Conservation (phyloP, 2,797 vertebrate species). For the Moxostoma hubbsi region DNA sequence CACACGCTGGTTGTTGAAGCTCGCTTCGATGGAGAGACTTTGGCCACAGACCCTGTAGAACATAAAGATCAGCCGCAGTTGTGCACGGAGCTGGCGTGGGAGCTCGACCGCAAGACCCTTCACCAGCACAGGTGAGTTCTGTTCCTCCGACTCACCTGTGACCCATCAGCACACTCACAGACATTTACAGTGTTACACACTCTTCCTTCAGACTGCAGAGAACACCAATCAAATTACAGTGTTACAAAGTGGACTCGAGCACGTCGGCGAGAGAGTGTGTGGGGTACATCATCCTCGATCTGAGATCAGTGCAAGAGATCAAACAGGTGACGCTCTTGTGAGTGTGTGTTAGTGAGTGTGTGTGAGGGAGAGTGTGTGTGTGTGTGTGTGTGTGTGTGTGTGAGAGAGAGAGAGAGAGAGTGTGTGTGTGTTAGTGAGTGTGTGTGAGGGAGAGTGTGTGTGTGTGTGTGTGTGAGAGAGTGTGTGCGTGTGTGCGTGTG, state of each 20-base stretch:
- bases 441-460: no score
- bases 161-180: no score
- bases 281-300: slow-evolving; percentile 91
- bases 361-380: no score
- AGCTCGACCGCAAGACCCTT: slow-evolving; percentile 88
- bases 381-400: no score
- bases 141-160: not conserved
- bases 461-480: no score
- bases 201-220: slow-evolving; percentile 84
- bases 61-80: slow-evolving; percentile 90
- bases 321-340: slow-evolving; percentile 87
- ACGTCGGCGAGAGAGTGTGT: slow-evolving; percentile 81
- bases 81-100: slow-evolving; percentile 94
- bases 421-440: no score
- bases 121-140: slow-evolving; percentile 90
- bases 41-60: slow-evolving; percentile 89
- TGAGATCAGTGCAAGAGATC: slow-evolving; percentile 87
- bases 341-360: no score
- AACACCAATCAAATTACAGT: slow-evolving; percentile 94
- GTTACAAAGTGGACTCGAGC: slow-evolving; percentile 82
- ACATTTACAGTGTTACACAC: not conserved
- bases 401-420: no score
- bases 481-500: no score
- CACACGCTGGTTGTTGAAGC: slow-evolving; percentile 87
- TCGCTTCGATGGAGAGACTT: slow-evolving; percentile 89